phyloP scores from a whole-genome alignment of 2,797 vertebrate genomes.

The Coccyzus lansbergi region DNA sequence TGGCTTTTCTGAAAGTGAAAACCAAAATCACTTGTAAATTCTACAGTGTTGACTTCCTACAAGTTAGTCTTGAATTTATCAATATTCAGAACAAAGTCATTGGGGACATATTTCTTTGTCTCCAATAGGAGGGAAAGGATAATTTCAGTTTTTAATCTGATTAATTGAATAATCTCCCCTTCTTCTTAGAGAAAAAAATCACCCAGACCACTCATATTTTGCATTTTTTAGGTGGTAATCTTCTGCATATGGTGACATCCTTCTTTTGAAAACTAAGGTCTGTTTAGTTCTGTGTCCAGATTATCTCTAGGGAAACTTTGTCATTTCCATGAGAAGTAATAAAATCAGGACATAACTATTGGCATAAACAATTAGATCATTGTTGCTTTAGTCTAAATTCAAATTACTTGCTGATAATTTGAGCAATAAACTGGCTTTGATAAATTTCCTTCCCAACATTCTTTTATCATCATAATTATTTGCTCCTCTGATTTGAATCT shows the following conservation, averaged over 20 bases:
- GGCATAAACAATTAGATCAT: neutral
- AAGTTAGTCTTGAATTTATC: neutral
- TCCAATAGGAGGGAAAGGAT: neutral
- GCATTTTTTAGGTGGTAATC: neutral
- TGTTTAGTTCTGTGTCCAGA: neutral
- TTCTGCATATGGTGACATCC: neutral
- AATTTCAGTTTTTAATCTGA: neutral
- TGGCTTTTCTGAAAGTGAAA: neutral
- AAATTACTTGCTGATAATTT: conserved; percentile 18
- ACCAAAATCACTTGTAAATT: neutral
- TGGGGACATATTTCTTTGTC: neutral
- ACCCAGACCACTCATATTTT: neutral
- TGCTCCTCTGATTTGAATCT: conserved; percentile 1
- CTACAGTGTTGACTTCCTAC: neutral
- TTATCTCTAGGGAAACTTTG: neutral
- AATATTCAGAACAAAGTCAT: neutral
- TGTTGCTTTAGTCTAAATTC: neutral
- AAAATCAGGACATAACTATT: neutral
- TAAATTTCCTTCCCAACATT: conserved; percentile 19
- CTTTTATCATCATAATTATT: conserved; percentile 58
- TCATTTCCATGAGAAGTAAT: neutral
- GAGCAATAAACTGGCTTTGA: conserved; percentile 17
- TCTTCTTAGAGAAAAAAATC: neutral
- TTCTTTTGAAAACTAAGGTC: neutral
- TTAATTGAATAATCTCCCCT: neutral